Percentiles rank a stretch among this genome's conserved stretches.
Evolutionary conservation across 2,113 vertebrate species (phyloP).

Genomic region (Brachirus orientalis): DNA sequence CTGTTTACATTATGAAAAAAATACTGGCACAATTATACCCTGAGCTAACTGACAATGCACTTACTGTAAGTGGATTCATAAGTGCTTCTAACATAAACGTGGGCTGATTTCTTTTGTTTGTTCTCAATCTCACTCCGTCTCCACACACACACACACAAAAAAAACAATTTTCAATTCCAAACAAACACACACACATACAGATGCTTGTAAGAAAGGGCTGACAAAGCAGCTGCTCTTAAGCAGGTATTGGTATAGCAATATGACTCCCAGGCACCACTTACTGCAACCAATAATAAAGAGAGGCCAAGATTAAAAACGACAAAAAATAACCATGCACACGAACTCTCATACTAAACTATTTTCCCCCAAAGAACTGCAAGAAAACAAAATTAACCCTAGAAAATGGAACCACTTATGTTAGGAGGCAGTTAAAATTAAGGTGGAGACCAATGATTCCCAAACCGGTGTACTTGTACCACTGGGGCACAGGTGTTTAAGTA

Average conservation of each 20-base stretch:
- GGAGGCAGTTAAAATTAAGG: conserved; percentile 1
- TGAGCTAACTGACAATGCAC: conserved; percentile 24
- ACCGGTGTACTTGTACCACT: not conserved
- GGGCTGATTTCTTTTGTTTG: conserved; percentile 27
- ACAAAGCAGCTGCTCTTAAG: conserved; percentile 5
- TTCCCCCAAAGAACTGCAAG: not conserved
- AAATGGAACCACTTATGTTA: not conserved
- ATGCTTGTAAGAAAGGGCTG: not conserved
- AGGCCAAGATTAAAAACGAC: not conserved
- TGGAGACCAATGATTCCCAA: not conserved
- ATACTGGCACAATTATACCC: conserved; percentile 31
- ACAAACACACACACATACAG: not conserved
- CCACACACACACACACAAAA: too few relatives aligned
- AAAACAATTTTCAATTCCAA: not conserved
- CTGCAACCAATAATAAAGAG: not conserved
- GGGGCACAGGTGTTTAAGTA: not conserved
- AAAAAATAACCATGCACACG: not conserved
- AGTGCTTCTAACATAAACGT: conserved; percentile 4
- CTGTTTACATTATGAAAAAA: not conserved
- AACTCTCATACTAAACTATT: not conserved
- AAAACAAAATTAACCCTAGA: conserved; percentile 3
- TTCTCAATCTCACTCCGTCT: not conserved
- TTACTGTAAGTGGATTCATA: too few relatives aligned
- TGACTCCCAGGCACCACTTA: conserved; percentile 12
- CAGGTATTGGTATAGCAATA: not conserved